Evolutionary conservation across 2,797 vertebrate genomes (phyloP), one percentile per base, ranked within the genome.

Genomic region (Sylvilagus floridanus): DNA sequence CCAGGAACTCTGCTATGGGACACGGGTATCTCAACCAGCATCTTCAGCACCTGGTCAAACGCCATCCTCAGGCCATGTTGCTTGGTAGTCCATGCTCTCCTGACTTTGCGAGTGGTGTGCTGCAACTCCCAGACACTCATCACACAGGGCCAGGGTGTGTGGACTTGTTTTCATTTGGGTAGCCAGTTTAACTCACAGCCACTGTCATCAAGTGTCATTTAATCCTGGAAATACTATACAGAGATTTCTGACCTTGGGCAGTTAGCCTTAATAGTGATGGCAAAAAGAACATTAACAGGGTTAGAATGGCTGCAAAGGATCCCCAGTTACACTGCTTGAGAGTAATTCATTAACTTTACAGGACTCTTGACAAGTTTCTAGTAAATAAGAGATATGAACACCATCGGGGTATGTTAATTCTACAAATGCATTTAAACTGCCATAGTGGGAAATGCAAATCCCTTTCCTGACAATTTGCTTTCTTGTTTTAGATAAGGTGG

Each of bases 401-500:
- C 79, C n/a, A 73, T 91, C 83, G 24, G 26, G 7, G 2, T 57
- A 28, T 57, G 22, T 66, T 77, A 91, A 92, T 66, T 52, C 28
- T 60, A n/a, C 47, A 84, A 76, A 84, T 50, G 82, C 76, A 6
- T 81, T 22, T 79, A 77, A 89, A 73, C 37, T 88, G 26, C 17
- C 42, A 22, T 60, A 73, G 8, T 19, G 42, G 95, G 92, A 71
- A 92, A 54, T 50, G 5, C 66, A 85, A 42, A 91, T 84, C 72
- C 65, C 14, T 95, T 79, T 83, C 26, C 66, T 79, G 21, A 84
- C 32, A 85, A 73, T 32, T 75, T 65, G 72, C 47, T 78, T 57
- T 92, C 57, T 90, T 71, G 47, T 71, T 82, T 85, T 71, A 32
- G 68, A 62, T 35, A 17, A 79, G 17, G 22, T 26, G 0, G 0